A percentile compares a stretch with the other conserved stretches of the same genome.
These are phyloP conservation scores for Troides aeacus DNA, from an alignment of 2,888 invertebrate species.

Conservation along the genomic window DNA sequence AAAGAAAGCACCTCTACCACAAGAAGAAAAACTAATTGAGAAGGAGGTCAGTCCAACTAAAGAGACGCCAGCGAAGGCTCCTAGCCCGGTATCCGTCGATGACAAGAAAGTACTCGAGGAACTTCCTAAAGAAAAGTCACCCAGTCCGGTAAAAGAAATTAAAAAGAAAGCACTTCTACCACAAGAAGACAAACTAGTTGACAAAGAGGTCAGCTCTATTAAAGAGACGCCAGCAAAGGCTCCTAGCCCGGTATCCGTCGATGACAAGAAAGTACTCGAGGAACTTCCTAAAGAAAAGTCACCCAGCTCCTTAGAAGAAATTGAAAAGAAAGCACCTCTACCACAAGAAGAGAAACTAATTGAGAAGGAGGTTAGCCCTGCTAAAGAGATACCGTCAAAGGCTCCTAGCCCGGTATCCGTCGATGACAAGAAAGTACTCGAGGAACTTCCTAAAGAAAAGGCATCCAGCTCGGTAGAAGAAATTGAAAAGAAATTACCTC, in stretches of 20 bases:
- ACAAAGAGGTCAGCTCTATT: not conserved
- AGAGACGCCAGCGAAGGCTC: no score
- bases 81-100: not conserved
- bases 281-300: not conserved
- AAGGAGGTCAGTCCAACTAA: no score
- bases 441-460: conserved; percentile 15
- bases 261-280: not conserved
- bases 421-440: not conserved
- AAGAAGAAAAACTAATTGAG: no score
- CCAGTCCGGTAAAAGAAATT: conserved; percentile 3
- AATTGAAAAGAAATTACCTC: not conserved
- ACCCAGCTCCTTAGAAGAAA: not conserved
- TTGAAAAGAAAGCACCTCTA: not conserved
- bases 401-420: conserved; percentile 1
- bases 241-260: not conserved
- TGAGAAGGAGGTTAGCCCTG: not conserved
- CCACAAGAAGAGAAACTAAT: not conserved
- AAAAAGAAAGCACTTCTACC: no score
- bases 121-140: no score
- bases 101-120: no score
- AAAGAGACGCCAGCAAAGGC: not conserved
- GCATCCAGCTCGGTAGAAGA: conserved; percentile 6
- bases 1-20: no score
- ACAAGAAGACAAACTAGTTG: no score
- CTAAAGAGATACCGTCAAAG: not conserved